Evolutionary conservation across 2,797 vertebrate genomes (phyloP), one percentile per base, ranked within the genome.

Genomic region (Anguilla megastoma): DNA sequence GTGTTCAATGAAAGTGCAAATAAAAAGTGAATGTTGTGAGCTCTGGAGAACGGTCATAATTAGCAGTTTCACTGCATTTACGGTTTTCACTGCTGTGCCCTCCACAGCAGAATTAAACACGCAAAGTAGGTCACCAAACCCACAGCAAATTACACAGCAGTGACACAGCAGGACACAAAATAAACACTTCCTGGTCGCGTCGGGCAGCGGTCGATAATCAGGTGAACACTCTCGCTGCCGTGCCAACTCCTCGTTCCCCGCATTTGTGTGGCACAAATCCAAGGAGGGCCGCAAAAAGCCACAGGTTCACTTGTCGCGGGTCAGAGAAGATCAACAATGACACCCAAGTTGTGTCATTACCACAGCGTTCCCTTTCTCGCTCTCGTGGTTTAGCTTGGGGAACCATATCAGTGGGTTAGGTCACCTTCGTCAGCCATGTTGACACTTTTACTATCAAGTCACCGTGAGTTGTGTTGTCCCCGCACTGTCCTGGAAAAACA

Each of bases 71-170:
- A 87, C 52, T 41, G 71, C 33, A 27, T 83, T 60, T 45, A 45
- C 41, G 0, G 41, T 5, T 45, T 45, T 45, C 41, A 45, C 41
- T 45, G 41, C 41, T 45, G 41, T 45, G 5, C 41, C 24, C 18
- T 63, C 71, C 79, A 14, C 41, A 69, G 60, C 41, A 21, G 24
- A 66, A 45, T 84, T 69, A 69, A 58, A 66, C 27, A 52, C 56
- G 7, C 80, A 41, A 63, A 88, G 66, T 71, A 71, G 82, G 87
- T 85, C 76, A 88, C 83, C 66, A 58, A 71, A 74, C 41, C 86
- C 86, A 83, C 56, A 41, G 50, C 80, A 50, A 86, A 50, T 76
- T 76, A 33, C 48, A 45, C 86, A 74, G 87, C 80, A 27, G 86
- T 48, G 79, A 60, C 8, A 69, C 63, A 69, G 63, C 79, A 18